Conservation (phyloP, 37 sponge, comb jelly and placozoan genomes). For the Mnemiopsis leidyi region DNA sequence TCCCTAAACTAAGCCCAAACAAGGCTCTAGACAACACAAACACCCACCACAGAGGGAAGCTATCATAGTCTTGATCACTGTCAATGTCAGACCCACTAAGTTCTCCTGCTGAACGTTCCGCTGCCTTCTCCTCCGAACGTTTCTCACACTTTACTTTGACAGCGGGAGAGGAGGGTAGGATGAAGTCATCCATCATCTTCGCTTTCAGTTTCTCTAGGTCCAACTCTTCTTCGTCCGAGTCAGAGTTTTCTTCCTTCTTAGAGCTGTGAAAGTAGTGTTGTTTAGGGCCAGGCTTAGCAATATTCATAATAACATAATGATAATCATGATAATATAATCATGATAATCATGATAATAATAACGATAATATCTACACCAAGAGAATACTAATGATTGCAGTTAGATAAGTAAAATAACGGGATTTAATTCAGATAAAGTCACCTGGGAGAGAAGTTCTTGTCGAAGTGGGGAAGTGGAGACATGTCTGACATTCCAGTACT, state of each 20-base stretch:
- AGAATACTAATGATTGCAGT: no score
- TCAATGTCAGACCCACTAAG: slow-evolving; percentile 27
- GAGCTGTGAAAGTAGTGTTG: no score
- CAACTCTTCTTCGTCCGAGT: slow-evolving; percentile 23
- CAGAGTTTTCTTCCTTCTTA: no score
- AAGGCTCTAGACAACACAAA: background rate
- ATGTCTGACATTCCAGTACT: background rate
- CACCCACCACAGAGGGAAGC: background rate
- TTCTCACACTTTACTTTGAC: background rate
- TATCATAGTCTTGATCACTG: background rate
- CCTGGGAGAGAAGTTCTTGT: no score
- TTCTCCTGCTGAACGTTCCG: background rate
- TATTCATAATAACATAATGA: no score
- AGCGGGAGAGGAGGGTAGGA: background rate
- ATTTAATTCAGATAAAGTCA: no score
- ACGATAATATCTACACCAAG: no score
- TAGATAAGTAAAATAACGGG: no score
- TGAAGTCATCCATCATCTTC: background rate
- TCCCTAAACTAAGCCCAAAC: background rate
- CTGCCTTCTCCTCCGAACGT: background rate
- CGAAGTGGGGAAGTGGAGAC: background rate
- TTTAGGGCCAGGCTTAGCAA: no score
- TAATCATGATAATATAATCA: no score
- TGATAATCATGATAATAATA: no score
- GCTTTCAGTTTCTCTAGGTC: background rate